These are phyloP conservation scores for Ypsolopha sequella DNA, from an alignment of 2,888 invertebrate species.

Conservation along the genomic window DNA sequence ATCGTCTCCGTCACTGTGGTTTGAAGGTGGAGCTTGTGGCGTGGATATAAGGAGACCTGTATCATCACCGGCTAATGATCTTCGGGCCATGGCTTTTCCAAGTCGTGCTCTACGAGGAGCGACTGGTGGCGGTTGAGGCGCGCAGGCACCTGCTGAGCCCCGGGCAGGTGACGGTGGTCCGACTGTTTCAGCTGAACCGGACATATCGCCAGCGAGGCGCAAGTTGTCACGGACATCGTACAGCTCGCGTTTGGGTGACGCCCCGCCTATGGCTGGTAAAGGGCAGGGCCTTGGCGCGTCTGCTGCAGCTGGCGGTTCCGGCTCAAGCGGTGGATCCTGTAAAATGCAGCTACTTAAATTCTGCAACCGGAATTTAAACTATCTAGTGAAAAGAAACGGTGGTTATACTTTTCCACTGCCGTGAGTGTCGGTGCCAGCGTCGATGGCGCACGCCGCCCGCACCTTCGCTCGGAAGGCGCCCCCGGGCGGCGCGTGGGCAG, in stretches of 20 bases:
- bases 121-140: slow-evolving; percentile 67
- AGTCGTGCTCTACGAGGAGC: slow-evolving; percentile 58
- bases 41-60: slow-evolving; percentile 57
- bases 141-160: slow-evolving; percentile 76
- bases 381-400: too few species aligned
- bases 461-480: slow-evolving; percentile 65
- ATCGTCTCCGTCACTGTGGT: slow-evolving; percentile 61
- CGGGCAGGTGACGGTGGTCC: slow-evolving; percentile 78
- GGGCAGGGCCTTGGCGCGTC: slow-evolving; percentile 50
- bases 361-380: too few species aligned
- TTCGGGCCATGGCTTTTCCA: slow-evolving; percentile 77
- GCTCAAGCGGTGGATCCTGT: slow-evolving; percentile 56
- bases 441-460: slow-evolving; percentile 50
- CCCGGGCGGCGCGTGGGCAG: slow-evolving; percentile 58
- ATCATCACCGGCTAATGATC: slow-evolving; percentile 68
- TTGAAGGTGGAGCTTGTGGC: slow-evolving; percentile 33
- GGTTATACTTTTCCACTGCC: slow-evolving; percentile 56
- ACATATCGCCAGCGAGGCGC: slow-evolving; percentile 42
- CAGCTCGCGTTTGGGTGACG: slow-evolving; percentile 54
- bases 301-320: slow-evolving; percentile 47
- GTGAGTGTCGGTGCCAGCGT: slow-evolving; percentile 44
- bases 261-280: slow-evolving; percentile 52
- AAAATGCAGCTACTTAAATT: slow-evolving; percentile 3
- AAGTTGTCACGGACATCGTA: slow-evolving; percentile 50
- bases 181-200: slow-evolving; percentile 43